Conservation (phyloP, 1,140 invertebrate species). For the Ylistrum balloti region DNA sequence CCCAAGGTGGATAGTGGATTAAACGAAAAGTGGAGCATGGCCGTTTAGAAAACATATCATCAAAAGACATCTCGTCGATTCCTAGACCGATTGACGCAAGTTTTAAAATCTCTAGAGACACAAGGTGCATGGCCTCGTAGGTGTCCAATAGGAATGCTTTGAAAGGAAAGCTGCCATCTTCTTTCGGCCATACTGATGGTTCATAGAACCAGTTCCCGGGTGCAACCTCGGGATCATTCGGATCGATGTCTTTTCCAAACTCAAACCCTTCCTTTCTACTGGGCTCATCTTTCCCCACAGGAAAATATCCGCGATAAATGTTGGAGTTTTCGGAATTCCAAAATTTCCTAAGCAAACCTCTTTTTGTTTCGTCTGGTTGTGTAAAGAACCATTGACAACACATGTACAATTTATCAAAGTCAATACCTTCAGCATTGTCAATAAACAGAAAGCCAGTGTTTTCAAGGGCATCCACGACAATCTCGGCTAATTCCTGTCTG, state of each 20-base stretch:
- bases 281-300: slow-evolving; percentile 59
- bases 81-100: slow-evolving; percentile 64
- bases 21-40: slow-evolving; percentile 70
- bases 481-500: slow-evolving; percentile 57
- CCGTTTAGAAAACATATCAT: slow-evolving; percentile 66
- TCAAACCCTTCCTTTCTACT: slow-evolving; percentile 72
- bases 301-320: slow-evolving; percentile 71
- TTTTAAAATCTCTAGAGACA: slow-evolving; percentile 62
- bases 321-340: slow-evolving; percentile 69
- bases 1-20: slow-evolving; percentile 70
- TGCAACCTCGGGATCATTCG: slow-evolving; percentile 53
- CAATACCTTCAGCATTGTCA: slow-evolving; percentile 67
- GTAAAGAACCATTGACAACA: slow-evolving; percentile 68
- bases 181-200: slow-evolving; percentile 67
- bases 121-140: slow-evolving; percentile 56
- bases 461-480: slow-evolving; percentile 67
- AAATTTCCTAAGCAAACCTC: slow-evolving; percentile 58
- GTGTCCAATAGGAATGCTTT: slow-evolving; percentile 58
- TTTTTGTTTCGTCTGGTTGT: slow-evolving; percentile 58
- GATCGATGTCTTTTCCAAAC: slow-evolving; percentile 62
- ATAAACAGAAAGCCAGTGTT: slow-evolving; percentile 70
- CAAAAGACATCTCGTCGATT: slow-evolving; percentile 66
- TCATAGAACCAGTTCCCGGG: slow-evolving; percentile 69
- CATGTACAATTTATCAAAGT: slow-evolving; percentile 64
- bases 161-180: slow-evolving; percentile 64